A percentile compares a stretch with the other conserved stretches of the same genome.
These are phyloP conservation scores for Meloidogyne exigua DNA, from an alignment of 1,140 invertebrate genomes.

Conservation along the genomic window DNA sequence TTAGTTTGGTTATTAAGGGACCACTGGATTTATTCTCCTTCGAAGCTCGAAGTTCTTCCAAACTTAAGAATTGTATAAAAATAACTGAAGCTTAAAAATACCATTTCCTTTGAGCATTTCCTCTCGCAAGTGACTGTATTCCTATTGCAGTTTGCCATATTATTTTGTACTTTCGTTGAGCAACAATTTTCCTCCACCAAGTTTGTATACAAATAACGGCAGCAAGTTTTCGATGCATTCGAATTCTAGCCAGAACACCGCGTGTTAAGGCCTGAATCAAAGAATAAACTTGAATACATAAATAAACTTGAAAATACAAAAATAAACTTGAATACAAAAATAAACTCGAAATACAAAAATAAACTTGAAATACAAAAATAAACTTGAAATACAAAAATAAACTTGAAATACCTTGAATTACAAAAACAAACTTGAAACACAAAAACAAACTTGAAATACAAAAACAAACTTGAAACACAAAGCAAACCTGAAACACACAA, in stretches of 20 bases:
- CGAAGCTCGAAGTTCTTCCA: conserved; percentile 6
- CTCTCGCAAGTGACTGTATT: conserved; percentile 71
- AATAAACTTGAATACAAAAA: neutral
- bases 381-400: neutral
- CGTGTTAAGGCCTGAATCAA: conserved; percentile 65
- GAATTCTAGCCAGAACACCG: conserved; percentile 60
- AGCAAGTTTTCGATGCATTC: conserved; percentile 65
- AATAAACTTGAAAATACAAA: neutral
- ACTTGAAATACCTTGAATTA: too few relatives aligned
- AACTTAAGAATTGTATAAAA: neutral
- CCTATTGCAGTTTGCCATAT: conserved; percentile 69
- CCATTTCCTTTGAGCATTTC: conserved; percentile 42
- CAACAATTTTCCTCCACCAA: conserved; percentile 73
- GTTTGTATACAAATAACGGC: conserved; percentile 77
- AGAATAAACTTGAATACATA: neutral
- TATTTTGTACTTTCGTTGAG: conserved; percentile 72
- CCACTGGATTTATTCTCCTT: conserved; percentile 14
- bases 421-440: neutral
- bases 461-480: neutral
- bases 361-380: neutral
- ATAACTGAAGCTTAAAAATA: conserved; percentile 9
- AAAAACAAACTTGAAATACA: neutral
- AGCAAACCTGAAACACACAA: neutral
- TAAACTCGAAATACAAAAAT: neutral
- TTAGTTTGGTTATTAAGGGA: neutral